Base-by-base conservation (phyloP, 2,113 vertebrate genomes). In the Pygoscelis antarcticus region DNA sequence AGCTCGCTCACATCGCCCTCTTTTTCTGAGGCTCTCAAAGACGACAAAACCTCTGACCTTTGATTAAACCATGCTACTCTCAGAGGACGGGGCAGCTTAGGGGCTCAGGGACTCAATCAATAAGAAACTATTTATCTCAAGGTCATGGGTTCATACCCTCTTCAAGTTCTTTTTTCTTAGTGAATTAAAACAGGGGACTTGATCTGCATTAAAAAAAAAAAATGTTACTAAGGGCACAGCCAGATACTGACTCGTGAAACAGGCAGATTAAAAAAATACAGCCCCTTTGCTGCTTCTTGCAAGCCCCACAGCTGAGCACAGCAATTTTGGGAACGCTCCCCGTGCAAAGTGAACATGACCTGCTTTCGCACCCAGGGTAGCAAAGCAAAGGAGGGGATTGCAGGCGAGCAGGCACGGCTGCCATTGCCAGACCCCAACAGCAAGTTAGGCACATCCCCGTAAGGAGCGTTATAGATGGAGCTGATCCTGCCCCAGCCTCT, bases 61-160 rank as follows among this genome's bases (percentile, higher is more conserved):
- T 90, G 70, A 96, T 91, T 90, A 94, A 96, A 74, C 71, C 83
- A 90, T 0, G 0, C 68, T 78, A 74, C 78, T 83, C 46, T 54
- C 82, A 87, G 87, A 91, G 89, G 65, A 95, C 72, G 70, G 44
- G 91, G 87, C 0, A 0, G 87, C 64, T 95, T 79, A 90, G 81
- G 89, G 81, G 74, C 74, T 87, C 8, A 4, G 58, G 20, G 66
- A 85, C 82, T 96, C 83, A 92, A 60, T 96, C 83, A 92, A 60
- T 83, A 93, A 93, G 74, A 95, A 95, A 76, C 94, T 74, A 87
- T 96, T 97, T 95, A 62, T 83, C 92, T 93, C 84, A 85, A 93
- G 96, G 96, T 96, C 93, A 36, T 18, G n/a, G 81, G 94, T 96
- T 96, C 94, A 93, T 58, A 93, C 54, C 34, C 91, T 89, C 84